Evolutionary conservation across 1,140 invertebrate species (phyloP), one percentile per base, ranked within the genome.

Genomic region (Drosophila willistoni): DNA sequence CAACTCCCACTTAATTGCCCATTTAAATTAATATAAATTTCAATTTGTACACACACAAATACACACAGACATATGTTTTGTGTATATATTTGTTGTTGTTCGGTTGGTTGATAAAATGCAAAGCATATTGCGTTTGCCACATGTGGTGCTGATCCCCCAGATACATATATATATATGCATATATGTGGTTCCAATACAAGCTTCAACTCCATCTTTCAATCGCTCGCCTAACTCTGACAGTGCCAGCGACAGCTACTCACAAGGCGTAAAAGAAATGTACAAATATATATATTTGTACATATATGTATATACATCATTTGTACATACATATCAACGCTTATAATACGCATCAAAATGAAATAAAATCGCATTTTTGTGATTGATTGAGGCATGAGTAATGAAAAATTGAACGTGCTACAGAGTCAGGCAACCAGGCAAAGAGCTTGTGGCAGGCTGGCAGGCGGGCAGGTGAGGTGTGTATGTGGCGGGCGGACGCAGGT

Each of bases 311-410:
- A 17, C 17, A 19, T 47, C 34, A 54, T 36, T 17, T 57, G 29
- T 57, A 57, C 33, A 34, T 34, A 61, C 74, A 89, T 81, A 87
- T 86, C 83, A 83, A 67, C 84, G 84, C 79, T 83, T 79, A 89
- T 89, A 87, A 87, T 87, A 87, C 83, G 83, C 83, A 87, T 87
- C 77, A 89, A 89, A 87, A 87, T 86, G 84, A 89, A 87, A 87
- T 89, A 84, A 84, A 89, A 90, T 89, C 85, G 84, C 77, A 87
- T 80, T 89, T 89, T 84, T 81, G 76, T 87, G 84, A 89, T 89
- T 89, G 84, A 89, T 89, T 89, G 84, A 89, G 87, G 84, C 84
- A 89, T 89, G 85, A 89, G 77, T 90, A 89, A 89, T 89, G 81
- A 89, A 89, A 89, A 89, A 89, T 84, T 89, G 84, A 87, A 84